Evolutionary conservation across 2,113 vertebrate genomes (phyloP), one percentile per base, ranked within the genome.

Genomic region (Gymnarchus niloticus): DNA sequence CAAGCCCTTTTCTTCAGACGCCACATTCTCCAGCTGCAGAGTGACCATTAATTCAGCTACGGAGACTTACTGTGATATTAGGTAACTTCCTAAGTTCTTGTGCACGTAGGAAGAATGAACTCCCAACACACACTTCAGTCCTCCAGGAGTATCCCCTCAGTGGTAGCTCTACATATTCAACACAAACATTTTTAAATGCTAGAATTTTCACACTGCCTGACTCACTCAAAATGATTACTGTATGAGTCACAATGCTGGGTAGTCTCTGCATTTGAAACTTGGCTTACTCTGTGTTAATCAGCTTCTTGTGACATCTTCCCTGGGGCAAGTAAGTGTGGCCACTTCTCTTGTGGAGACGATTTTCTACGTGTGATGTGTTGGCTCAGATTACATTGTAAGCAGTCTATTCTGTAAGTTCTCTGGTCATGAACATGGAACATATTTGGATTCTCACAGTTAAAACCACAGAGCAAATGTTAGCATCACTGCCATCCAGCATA

Each of bases 391-490:
- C 76, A 78, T 78, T 41, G 46, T 37, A 78, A 17, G 76, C 76
- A 54, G 59, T n/a, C 59, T 19, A 54, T 54, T 54, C 14, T 82
- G 80, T 37, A n/a, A 33, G 51, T 37, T 54, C 48, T 25, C 80
- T 28, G 28, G 49, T 82, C 51, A 52, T 33, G 10, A 33, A 33
- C 25, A 54, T 52, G 48, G 48, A 51, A 37, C n/a, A n/a, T 51
- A 82, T 82, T 49, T 54, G 80, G 80, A 52, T 56, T 28, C 52
- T 6, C 14, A 28, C 17, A 33, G n/a, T 52, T 28, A 81, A 56
- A 28, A 82, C 80, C 80, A 56, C 80, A 82, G 80, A 25, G n/a
- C 23, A 80, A 54, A 52, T 52, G 49, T 81, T 52, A 33, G 49
- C 28, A 21, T 1, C 28, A 3, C 37, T 51, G 37, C 80, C 28